Conservation (phyloP, 2,113 vertebrate species). For the Ceyx margarethae region DNA sequence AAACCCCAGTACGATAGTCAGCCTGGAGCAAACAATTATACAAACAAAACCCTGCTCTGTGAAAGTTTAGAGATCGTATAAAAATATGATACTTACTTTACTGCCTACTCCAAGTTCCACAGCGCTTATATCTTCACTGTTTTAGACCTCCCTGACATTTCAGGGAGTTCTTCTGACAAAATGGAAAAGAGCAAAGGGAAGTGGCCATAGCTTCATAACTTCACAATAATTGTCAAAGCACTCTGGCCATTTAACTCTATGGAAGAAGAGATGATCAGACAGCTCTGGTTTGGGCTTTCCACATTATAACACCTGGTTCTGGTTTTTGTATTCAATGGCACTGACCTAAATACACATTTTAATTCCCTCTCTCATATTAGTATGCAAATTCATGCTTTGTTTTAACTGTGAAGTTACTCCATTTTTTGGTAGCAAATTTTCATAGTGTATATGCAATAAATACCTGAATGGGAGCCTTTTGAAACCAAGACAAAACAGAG, state of each 20-base stretch:
- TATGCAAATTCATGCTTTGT: background rate
- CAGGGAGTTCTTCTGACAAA: background rate
- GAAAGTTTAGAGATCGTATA: background rate
- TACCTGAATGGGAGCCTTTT: background rate
- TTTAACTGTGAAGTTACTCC: background rate
- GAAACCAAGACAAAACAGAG: background rate
- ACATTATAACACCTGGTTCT: background rate
- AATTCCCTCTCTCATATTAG: background rate
- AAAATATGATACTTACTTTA: background rate
- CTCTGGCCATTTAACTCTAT: background rate
- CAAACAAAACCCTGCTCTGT: accelerated
- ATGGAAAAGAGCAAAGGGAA: background rate
- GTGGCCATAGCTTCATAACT: accelerated
- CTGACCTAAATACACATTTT: background rate
- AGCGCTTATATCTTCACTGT: accelerated
- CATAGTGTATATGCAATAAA: background rate
- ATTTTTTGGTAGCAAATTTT: background rate
- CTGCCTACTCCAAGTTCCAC: background rate
- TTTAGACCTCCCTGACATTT: background rate
- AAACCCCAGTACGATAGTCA: accelerated
- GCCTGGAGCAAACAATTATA: background rate
- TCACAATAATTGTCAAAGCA: background rate
- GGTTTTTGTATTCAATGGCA: background rate
- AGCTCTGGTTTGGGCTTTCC: background rate
- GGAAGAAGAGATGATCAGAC: background rate